phyloP scores from a whole-genome alignment of 2,888 invertebrate species.

The Pediacus dermestoides region DNA sequence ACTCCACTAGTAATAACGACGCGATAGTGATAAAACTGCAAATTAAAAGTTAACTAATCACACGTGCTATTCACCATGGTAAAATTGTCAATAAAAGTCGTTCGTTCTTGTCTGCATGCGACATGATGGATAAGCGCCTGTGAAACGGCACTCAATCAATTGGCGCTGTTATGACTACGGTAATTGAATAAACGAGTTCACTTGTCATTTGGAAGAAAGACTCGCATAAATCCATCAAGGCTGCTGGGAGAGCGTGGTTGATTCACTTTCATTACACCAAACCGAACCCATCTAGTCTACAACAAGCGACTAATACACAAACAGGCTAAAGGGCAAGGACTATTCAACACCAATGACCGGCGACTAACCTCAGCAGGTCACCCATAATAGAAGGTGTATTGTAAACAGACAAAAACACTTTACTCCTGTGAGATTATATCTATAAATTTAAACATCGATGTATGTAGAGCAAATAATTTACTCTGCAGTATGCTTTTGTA shows the following conservation, averaged over 20 bases:
- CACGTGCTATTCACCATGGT: constrained; percentile 11
- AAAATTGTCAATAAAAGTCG: constrained; percentile 15
- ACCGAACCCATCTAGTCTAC: constrained; percentile 22
- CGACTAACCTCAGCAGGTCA: constrained; percentile 20
- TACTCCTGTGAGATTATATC: no score
- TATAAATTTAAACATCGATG: no score
- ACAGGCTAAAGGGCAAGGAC: constrained; percentile 22
- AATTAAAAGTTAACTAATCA: neutral
- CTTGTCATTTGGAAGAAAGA: constrained; percentile 33
- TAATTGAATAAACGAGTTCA: constrained; percentile 34
- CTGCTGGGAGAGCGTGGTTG: constrained; percentile 17
- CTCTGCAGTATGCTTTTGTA: no score
- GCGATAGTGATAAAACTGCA: constrained; percentile 10
- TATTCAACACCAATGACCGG: constrained; percentile 25
- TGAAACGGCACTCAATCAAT: constrained; percentile 30
- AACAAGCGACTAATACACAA: constrained; percentile 19
- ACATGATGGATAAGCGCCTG: constrained; percentile 29
- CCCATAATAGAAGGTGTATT: neutral
- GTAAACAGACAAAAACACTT: neutral
- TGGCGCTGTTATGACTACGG: constrained; percentile 33
- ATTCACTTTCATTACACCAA: constrained; percentile 22
- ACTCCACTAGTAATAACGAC: constrained; percentile 17
- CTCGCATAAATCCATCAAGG: constrained; percentile 31
- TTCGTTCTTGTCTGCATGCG: constrained; percentile 13
- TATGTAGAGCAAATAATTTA: no score